These are phyloP conservation scores for Lagria hirta DNA, from an alignment of 2,888 invertebrate genomes.

Conservation along the genomic window DNA sequence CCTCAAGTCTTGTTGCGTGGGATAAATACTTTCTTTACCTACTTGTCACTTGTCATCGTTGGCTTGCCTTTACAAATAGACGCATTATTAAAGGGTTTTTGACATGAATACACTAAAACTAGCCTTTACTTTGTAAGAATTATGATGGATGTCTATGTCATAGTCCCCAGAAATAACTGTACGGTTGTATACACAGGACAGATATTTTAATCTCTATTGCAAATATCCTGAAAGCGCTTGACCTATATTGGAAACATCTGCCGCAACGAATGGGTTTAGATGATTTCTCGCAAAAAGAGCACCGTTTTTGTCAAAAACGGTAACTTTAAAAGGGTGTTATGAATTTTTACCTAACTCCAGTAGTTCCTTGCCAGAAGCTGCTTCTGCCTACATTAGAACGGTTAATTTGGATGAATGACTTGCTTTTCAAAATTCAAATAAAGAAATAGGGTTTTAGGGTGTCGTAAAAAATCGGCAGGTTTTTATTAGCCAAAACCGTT, in stretches of 20 bases:
- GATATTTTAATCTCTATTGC: conserved; percentile 47
- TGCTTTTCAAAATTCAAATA: too few species aligned
- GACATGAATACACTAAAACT: conserved; percentile 47
- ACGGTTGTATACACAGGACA: conserved; percentile 36
- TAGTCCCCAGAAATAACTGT: conserved; percentile 46
- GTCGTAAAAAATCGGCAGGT: too few species aligned
- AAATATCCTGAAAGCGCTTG: conserved; percentile 45
- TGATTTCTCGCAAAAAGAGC: conserved; percentile 19
- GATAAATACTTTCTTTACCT: conserved; percentile 14
- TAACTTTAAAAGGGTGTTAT: too few species aligned
- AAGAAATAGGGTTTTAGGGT: too few species aligned
- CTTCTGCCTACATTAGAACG: too few species aligned
- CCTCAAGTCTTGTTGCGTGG: conserved; percentile 11
- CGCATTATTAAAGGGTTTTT: conserved; percentile 50
- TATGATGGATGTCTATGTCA: conserved; percentile 54
- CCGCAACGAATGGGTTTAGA: conserved; percentile 19
- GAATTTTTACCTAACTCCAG: too few species aligned
- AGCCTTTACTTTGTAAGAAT: conserved; percentile 46
- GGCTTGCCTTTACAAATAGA: conserved; percentile 50
- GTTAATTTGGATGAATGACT: too few species aligned
- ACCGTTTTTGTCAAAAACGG: too few species aligned
- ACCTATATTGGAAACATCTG: conserved; percentile 40
- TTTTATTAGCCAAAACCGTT: too few species aligned
- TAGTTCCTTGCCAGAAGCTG: too few species aligned
- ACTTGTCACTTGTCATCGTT: conserved; percentile 50